Percentiles rank a stretch among this genome's conserved stretches.
phyloP scores from a whole-genome alignment of 2,888 invertebrate genomes.

The Cheiracanthium punctorium region DNA sequence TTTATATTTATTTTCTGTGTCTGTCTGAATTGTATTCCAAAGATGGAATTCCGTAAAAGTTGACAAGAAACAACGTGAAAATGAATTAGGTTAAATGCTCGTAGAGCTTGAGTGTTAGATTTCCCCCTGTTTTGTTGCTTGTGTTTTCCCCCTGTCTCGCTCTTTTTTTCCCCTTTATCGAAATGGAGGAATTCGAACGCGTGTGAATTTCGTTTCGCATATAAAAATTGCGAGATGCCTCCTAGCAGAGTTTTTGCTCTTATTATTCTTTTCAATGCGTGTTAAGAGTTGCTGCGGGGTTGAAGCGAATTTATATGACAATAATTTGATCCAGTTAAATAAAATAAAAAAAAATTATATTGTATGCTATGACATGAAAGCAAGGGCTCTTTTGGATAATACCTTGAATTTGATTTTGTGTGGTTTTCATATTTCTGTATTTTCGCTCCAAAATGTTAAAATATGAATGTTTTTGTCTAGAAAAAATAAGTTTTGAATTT shows the following conservation, averaged over 20 bases:
- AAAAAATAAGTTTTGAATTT: too few species aligned
- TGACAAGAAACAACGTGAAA: constrained; percentile 54
- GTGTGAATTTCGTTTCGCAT: constrained; percentile 3
- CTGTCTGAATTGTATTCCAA: constrained; percentile 8
- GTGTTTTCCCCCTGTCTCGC: background rate
- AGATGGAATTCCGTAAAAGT: constrained; percentile 51
- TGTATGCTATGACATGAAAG: background rate
- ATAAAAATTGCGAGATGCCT: background rate
- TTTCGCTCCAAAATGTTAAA: background rate
- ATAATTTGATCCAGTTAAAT: background rate
- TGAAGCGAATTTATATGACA: background rate
- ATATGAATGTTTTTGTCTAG: too few species aligned
- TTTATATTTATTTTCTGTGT: constrained; percentile 25
- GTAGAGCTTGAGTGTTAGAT: constrained; percentile 41
- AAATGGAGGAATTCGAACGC: background rate
- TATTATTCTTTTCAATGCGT: background rate
- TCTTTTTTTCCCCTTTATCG: background rate
- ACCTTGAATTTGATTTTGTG: background rate
- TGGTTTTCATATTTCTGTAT: background rate
- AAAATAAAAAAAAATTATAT: too few species aligned
- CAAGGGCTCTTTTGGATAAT: background rate
- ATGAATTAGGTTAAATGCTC: constrained; percentile 58
- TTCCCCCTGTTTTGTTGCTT: constrained; percentile 22
- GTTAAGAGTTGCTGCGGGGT: background rate
- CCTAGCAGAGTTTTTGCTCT: background rate